These are phyloP conservation scores for Lepidochrysops patricia DNA, from an alignment of 2,888 invertebrate genomes.

Conservation along the genomic window DNA sequence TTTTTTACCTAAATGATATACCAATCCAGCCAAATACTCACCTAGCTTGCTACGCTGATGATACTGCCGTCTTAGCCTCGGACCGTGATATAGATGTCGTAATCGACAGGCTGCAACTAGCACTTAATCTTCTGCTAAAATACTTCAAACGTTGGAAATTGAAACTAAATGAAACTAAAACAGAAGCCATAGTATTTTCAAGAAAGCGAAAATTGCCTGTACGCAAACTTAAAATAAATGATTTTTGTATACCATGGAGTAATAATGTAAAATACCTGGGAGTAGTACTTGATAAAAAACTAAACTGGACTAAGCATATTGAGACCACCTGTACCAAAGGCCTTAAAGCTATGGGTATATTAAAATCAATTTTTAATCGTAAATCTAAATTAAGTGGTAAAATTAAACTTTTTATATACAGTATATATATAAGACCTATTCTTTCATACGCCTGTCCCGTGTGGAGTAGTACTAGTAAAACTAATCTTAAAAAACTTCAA, in stretches of 20 bases:
- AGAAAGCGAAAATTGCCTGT: background rate
- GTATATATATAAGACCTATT: background rate
- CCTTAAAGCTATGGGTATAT: background rate
- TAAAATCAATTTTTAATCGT: background rate
- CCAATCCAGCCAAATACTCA: constrained; percentile 10
- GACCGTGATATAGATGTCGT: background rate
- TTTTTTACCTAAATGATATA: constrained; percentile 6
- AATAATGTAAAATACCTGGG: background rate
- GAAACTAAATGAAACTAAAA: constrained; percentile 2
- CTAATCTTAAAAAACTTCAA: too few species aligned
- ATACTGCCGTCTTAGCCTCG: constrained; percentile 1
- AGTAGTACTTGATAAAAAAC: constrained; percentile 2
- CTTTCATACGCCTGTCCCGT: constrained; percentile 6
- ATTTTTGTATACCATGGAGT: background rate
- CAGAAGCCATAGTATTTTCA: background rate
- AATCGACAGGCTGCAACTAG: background rate
- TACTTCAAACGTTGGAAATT: background rate
- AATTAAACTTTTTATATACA: constrained; percentile 9
- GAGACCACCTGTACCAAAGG: background rate
- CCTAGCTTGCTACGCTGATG: constrained; percentile 4
- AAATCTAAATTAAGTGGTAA: background rate
- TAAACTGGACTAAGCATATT: constrained; percentile 10
- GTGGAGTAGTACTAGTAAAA: too few species aligned
- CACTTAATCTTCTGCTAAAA: background rate
- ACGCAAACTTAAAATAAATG: background rate